A percentile compares a stretch with the other conserved stretches of the same genome.
These are phyloP conservation scores for Thecocarcelia acutangulata DNA, from an alignment of 2,888 invertebrate species.

Conservation along the genomic window DNA sequence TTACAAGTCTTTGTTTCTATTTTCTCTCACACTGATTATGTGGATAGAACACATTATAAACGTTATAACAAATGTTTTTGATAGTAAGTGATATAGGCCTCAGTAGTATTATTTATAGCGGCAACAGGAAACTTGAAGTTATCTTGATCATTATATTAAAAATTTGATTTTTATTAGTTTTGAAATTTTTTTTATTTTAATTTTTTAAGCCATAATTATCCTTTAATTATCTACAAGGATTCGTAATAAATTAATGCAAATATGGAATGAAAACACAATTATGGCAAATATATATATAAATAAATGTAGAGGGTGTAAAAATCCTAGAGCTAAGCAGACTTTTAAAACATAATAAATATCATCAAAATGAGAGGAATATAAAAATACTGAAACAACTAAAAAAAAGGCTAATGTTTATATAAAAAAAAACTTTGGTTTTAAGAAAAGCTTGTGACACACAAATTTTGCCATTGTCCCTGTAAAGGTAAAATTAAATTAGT, in stretches of 20 bases:
- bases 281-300: constrained; percentile 19
- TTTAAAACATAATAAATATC: constrained; percentile 20
- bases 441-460: constrained; percentile 78
- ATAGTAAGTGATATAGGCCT: too few relatives aligned
- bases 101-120: too few relatives aligned
- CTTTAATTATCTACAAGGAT: not conserved
- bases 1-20: too few relatives aligned
- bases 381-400: not conserved
- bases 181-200: not conserved
- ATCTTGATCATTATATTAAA: too few relatives aligned
- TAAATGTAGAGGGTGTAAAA: constrained; percentile 8
- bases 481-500: constrained; percentile 72
- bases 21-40: too few relatives aligned
- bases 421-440: constrained; percentile 56
- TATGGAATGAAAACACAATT: constrained; percentile 34
- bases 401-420: constrained; percentile 4
- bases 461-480: constrained; percentile 83
- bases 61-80: too few relatives aligned
- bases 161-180: not conserved
- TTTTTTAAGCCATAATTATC: not conserved
- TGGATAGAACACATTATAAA: too few relatives aligned
- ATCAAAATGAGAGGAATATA: not conserved
- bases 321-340: constrained; percentile 43
- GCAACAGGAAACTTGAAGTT: too few relatives aligned
- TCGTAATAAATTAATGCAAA: constrained; percentile 3